Conservation (phyloP, 2,113 vertebrate genomes). For the Atrichornis clamosus region DNA sequence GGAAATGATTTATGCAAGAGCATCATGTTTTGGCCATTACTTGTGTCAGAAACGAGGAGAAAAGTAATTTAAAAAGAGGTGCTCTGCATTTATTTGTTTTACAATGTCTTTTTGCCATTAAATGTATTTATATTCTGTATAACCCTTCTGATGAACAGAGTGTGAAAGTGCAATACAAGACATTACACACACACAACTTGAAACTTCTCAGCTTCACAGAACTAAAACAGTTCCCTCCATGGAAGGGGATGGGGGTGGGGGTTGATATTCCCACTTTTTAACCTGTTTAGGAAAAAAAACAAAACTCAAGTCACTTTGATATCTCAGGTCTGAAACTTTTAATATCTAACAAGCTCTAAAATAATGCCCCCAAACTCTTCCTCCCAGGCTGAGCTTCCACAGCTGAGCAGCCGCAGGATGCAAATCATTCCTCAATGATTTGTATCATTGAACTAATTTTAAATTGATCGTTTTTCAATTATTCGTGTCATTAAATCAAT, state of each 20-base stretch:
- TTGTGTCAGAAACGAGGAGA: not conserved
- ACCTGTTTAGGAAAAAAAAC: not conserved
- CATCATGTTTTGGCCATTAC: not conserved
- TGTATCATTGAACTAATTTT: not conserved
- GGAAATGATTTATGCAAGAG: conserved; percentile 4
- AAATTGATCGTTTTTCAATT: rapidly evolving
- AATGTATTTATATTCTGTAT: not conserved
- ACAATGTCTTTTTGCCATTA: conserved; percentile 2
- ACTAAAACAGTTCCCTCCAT: not conserved
- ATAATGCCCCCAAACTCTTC: not conserved
- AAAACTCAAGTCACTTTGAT: not conserved
- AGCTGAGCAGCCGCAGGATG: not conserved
- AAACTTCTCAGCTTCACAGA: not conserved
- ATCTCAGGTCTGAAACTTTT: not conserved
- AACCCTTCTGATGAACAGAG: not conserved
- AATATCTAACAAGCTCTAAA: not conserved
- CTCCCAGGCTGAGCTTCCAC: not conserved
- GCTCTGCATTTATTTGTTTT: not conserved
- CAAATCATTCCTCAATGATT: not conserved
- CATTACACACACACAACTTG: not conserved
- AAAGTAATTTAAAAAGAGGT: conserved; percentile 14
- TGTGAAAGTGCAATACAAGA: not conserved
- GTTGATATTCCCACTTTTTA: not conserved
- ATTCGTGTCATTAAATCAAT: not conserved
- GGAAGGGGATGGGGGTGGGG: not conserved